Base-by-base conservation (phyloP, 2,888 invertebrate species). In the Lobophora halterata region DNA sequence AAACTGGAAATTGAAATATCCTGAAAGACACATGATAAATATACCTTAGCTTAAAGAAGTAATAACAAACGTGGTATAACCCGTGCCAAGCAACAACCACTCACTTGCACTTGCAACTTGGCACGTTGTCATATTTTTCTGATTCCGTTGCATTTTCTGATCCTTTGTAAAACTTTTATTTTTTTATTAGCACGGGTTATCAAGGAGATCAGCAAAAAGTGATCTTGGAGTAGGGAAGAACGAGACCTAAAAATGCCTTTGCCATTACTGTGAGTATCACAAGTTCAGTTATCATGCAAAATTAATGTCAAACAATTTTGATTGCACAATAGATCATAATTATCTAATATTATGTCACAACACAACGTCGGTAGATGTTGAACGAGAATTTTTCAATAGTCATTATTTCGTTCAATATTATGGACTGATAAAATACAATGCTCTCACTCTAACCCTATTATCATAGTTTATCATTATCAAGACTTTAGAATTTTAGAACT, bases 401-500 rank as follows among this genome's bases (percentile, higher is more conserved):
- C 10, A 20, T 8, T 25, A 21, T 20, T 26, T 28, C 29, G n/a
- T 16, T 26, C 33, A 37, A 37, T 34, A 46, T 42, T 43, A n/a
- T n/a, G n/a, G 23, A 30, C 27, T 29, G 31, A 28, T 40, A 30
- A 44, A 37, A 44, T 41, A 38, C 33, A 37, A 63, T 64, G 62
- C 57, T 68, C 64, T 64, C 65, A 64, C 54, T 56, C 68, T 68
- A 71, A 76, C 36, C 52, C 68, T 75, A 77, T 56, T 55, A 65
- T 62, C 70, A 72, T 70, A 71, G 71, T 73, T 76, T 69, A 73
- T 70, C 65, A 35, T n/a, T 69, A 55, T 60, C 64, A 61, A 67
- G 56, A 61, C 58, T 62, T 68, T 61, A 63, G 58, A 74, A 70
- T 69, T 74, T 66, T 30, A 53, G 59, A 59, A 68, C 57, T 51